Percentiles rank a stretch among this genome's conserved stretches.
Conservation (phyloP, 2,113 vertebrate genomes). For the Nettapus auritus region DNA sequence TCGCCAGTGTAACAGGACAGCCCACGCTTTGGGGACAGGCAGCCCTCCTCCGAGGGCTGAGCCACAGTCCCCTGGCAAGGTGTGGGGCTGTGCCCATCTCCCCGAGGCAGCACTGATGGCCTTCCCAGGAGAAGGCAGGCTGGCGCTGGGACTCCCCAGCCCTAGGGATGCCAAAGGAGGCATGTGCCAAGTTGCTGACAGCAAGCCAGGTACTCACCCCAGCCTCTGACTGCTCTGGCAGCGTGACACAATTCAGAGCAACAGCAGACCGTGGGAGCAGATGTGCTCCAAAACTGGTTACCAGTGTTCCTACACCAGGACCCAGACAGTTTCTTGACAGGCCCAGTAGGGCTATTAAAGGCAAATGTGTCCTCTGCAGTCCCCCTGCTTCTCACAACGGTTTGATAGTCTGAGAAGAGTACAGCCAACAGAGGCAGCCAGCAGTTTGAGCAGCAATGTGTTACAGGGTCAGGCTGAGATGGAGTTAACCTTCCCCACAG, state of each 20-base stretch:
- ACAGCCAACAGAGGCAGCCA: background rate
- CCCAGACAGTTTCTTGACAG: background rate
- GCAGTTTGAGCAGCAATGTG: background rate
- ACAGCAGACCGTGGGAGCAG: background rate
- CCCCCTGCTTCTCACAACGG: background rate
- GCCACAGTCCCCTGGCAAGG: background rate
- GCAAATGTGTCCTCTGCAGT: background rate
- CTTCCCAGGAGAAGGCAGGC: background rate
- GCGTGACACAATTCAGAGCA: background rate
- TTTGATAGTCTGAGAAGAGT: background rate
- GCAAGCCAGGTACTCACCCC: background rate
- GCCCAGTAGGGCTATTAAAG: background rate
- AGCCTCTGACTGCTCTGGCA: background rate
- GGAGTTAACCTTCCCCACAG: background rate
- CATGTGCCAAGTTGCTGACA: background rate
- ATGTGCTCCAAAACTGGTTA: background rate
- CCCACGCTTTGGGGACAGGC: background rate
- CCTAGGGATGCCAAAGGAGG: background rate
- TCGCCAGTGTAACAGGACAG: background rate
- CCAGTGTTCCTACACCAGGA: background rate
- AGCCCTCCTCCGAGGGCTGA: background rate
- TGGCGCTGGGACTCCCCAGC: background rate
- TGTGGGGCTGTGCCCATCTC: rapidly evolving
- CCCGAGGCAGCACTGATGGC: background rate
- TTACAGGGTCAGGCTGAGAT: background rate